Percentiles rank a stretch among this genome's conserved stretches.
Conservation (phyloP, 2,113 vertebrate species). For the Nibea albiflora region DNA sequence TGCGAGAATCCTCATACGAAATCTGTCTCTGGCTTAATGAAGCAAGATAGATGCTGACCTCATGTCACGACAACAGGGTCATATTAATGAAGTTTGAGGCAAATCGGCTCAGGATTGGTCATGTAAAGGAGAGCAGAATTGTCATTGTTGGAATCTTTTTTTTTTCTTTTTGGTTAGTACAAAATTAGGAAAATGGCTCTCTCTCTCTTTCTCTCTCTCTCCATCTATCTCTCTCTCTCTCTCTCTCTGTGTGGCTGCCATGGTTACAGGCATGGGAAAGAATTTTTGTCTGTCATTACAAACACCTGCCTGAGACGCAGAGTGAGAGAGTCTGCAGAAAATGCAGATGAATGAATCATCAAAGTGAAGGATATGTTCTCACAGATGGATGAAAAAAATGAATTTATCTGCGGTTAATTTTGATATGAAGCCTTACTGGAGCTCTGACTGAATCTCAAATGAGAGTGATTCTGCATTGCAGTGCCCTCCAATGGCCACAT, state of each 20-base stretch:
- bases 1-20: slow-evolving; percentile 49
- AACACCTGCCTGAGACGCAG: slow-evolving; percentile 24
- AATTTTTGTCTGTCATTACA: slow-evolving; percentile 32
- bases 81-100: slow-evolving; percentile 37
- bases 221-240: not conserved
- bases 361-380: not conserved
- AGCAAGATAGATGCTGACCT: slow-evolving; percentile 52
- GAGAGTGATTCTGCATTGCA: slow-evolving; percentile 59
- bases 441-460: slow-evolving; percentile 5
- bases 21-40: slow-evolving; percentile 64
- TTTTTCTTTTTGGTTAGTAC: slow-evolving; percentile 7
- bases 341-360: slow-evolving; percentile 14
- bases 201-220: slow-evolving; percentile 9
- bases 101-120: not conserved
- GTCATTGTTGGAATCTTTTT: not conserved
- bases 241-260: slow-evolving; percentile 58
- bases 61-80: slow-evolving; percentile 44
- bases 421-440: not conserved
- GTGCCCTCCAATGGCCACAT: slow-evolving; percentile 71
- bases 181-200: slow-evolving; percentile 41
- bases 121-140: not conserved
- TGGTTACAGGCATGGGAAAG: slow-evolving; percentile 70
- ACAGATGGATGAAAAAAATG: slow-evolving; percentile 1
- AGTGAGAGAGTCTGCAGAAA: slow-evolving; percentile 5
- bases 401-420: not conserved